These are phyloP conservation scores for Percina caprodes DNA, from an alignment of 2,113 vertebrate genomes.

Conservation along the genomic window DNA sequence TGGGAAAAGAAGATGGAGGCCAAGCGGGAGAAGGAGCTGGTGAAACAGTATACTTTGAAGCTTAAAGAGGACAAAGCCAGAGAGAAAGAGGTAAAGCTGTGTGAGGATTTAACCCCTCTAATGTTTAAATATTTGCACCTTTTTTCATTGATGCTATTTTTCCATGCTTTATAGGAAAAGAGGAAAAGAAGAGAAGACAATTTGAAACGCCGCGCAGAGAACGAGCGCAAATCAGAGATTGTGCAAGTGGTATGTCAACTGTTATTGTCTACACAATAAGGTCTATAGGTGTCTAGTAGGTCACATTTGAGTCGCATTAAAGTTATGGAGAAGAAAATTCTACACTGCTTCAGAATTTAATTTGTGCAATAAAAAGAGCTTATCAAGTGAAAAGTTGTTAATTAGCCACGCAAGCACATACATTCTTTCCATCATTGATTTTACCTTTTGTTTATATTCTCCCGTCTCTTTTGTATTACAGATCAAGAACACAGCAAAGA, in stretches of 20 bases:
- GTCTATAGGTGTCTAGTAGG: background rate
- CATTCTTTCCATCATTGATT: background rate
- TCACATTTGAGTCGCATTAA: background rate
- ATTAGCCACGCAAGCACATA: background rate
- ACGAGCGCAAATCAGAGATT: slow-evolving; percentile 90
- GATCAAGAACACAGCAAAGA: slow-evolving; percentile 93
- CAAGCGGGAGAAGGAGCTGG: slow-evolving; percentile 85
- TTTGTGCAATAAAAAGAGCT: background rate
- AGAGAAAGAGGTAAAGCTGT: slow-evolving; percentile 84
- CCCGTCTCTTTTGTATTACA: slow-evolving; percentile 46
- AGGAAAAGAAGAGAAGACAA: slow-evolving; percentile 89
- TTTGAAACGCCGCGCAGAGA: slow-evolving; percentile 88
- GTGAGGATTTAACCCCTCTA: background rate
- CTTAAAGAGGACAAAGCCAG: slow-evolving; percentile 87
- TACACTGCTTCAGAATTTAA: background rate
- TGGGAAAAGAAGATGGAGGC: slow-evolving; percentile 93
- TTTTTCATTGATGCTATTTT: background rate
- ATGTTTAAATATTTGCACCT: background rate
- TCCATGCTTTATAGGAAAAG: slow-evolving; percentile 84
- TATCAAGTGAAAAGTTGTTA: background rate
- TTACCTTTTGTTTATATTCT: background rate
- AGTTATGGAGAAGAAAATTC: background rate
- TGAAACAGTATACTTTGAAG: slow-evolving; percentile 84
- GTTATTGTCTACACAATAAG: background rate
- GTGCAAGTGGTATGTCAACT: slow-evolving; percentile 92